Evolutionary conservation across 1,140 invertebrate genomes (phyloP).

Genomic region (Thaumetopoea pityocampa): DNA sequence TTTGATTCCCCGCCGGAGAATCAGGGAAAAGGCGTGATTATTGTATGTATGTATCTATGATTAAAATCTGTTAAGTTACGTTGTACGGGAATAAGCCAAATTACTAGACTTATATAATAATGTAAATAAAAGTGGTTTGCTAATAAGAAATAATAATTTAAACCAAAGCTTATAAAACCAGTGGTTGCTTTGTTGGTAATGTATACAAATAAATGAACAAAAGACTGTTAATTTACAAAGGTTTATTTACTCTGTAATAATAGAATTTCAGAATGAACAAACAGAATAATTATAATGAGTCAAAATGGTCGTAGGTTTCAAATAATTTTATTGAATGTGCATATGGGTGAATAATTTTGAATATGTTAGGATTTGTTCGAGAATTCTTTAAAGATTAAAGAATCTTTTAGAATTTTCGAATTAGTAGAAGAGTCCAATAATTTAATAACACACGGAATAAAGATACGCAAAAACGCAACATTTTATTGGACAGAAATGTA

Average conservation of each 20-base stretch:
- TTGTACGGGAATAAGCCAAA: neutral
- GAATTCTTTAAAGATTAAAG: neutral
- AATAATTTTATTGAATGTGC: slow-evolving; percentile 36
- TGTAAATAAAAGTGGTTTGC: neutral
- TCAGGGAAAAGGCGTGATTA: no score
- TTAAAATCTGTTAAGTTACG: no score
- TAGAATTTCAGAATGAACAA: slow-evolving; percentile 15
- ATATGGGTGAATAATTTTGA: slow-evolving; percentile 1
- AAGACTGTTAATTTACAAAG: slow-evolving; percentile 19
- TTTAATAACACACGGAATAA: no score
- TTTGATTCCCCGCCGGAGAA: no score
- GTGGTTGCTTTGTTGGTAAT: neutral
- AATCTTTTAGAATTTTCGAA: no score
- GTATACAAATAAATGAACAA: slow-evolving; percentile 12
- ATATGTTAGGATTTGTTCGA: neutral
- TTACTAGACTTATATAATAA: no score
- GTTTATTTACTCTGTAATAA: slow-evolving; percentile 21
- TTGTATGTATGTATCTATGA: no score
- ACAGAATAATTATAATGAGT: slow-evolving; percentile 6
- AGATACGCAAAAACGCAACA: no score
- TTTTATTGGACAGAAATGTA: no score
- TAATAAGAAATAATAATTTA: neutral
- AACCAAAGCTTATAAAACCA: slow-evolving; percentile 1
- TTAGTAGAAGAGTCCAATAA: no score
- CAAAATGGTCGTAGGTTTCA: slow-evolving; percentile 25